Evolutionary conservation across 2,113 vertebrate genomes (phyloP).

Genomic region (Dromaius novaehollandiae): DNA sequence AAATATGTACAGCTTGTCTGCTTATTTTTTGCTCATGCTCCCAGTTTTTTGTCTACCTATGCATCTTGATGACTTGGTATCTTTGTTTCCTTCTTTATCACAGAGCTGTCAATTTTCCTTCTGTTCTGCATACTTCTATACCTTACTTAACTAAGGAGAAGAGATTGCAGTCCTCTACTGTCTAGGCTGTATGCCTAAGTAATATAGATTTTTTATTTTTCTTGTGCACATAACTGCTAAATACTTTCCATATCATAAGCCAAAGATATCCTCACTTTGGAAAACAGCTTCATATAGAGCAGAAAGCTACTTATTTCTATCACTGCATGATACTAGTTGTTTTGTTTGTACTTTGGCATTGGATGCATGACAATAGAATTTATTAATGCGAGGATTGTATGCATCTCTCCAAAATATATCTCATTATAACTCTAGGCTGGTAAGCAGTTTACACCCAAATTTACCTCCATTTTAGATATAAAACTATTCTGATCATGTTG

Average conservation of each 20-base stretch:
- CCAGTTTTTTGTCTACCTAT: neutral
- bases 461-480: neutral
- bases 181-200: neutral
- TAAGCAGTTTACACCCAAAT: neutral
- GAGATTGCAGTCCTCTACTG: neutral
- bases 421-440: neutral
- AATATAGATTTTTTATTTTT: neutral
- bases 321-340: neutral
- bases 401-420: neutral
- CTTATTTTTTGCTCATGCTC: neutral
- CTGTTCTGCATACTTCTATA: neutral
- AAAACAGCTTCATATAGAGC: neutral
- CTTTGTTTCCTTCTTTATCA: neutral
- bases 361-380: neutral
- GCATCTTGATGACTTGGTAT: neutral
- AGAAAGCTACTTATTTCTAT: conserved; percentile 25
- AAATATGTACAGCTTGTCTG: neutral
- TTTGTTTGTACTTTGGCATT: conserved; percentile 12
- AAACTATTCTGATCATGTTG: neutral
- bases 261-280: neutral
- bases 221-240: neutral
- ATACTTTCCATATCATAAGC: neutral
- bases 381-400: neutral
- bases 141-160: neutral
- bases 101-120: neutral